Evolutionary conservation across 2,113 vertebrate species (phyloP).

Genomic region (Calyptomena viridis): DNA sequence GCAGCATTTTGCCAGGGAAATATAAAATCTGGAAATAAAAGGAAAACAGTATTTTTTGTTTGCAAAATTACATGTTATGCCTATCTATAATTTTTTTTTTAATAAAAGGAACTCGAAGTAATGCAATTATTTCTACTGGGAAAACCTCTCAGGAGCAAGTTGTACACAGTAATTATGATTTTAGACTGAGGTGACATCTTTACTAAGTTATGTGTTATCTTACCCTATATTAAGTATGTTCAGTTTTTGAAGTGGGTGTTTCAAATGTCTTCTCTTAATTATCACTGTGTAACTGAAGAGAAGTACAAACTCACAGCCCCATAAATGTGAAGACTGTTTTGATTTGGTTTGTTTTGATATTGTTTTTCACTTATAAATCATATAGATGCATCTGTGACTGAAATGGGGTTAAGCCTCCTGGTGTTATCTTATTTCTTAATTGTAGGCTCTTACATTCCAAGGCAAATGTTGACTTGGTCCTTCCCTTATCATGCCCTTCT

Average conservation of each 20-base stretch:
- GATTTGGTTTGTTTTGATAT: constrained; percentile 67
- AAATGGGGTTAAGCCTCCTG: constrained; percentile 12
- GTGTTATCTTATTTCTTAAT: constrained; percentile 65
- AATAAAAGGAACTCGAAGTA: constrained; percentile 63
- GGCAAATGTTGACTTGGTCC: constrained; percentile 41
- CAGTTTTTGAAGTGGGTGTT: constrained; percentile 69
- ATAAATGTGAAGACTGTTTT: constrained; percentile 48
- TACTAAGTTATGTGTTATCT: constrained; percentile 65
- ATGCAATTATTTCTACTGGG: constrained; percentile 62
- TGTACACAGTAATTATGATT: constrained; percentile 72
- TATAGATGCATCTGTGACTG: constrained; percentile 48
- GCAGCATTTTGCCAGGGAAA: constrained; percentile 48
- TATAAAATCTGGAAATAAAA: constrained; percentile 60
- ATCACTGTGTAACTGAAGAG: constrained; percentile 64
- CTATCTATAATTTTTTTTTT: constrained; percentile 60
- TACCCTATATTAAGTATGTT: constrained; percentile 68
- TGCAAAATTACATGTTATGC: constrained; percentile 66
- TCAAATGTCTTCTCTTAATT: constrained; percentile 74
- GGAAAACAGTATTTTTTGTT: constrained; percentile 63
- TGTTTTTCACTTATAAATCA: constrained; percentile 66
- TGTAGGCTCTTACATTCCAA: constrained; percentile 16
- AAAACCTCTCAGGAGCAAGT: constrained; percentile 62
- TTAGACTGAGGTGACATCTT: constrained; percentile 67
- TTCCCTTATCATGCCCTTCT: constrained; percentile 27
- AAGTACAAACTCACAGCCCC: constrained; percentile 41